Evolutionary conservation across 2,797 vertebrate species (phyloP).

Genomic region (Oreonectes daqikongensis): DNA sequence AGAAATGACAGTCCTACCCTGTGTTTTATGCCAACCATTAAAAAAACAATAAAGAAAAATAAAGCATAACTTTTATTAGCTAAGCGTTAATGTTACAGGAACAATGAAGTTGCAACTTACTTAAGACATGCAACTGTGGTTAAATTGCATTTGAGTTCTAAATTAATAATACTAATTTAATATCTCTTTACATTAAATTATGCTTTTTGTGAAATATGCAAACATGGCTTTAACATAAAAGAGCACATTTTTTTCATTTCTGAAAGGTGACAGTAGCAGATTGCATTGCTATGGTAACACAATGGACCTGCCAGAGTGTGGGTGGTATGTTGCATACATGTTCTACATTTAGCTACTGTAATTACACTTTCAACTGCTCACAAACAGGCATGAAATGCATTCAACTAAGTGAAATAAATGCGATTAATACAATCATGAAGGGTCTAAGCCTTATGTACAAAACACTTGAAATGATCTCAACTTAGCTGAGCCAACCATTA

Average conservation of each 20-base stretch:
- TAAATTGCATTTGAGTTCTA: too few relatives aligned
- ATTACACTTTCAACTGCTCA: slow-evolving; percentile 67
- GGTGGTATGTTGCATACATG: slow-evolving; percentile 74
- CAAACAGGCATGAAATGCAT: slow-evolving; percentile 41
- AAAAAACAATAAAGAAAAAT: not conserved
- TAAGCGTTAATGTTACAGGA: too few relatives aligned
- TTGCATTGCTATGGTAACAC: slow-evolving; percentile 81
- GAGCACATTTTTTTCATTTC: slow-evolving; percentile 39
- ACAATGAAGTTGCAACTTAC: too few relatives aligned
- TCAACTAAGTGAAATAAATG: not conserved
- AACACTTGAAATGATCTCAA: not conserved
- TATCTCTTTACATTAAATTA: too few relatives aligned
- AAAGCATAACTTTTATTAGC: too few relatives aligned
- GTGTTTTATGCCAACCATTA: not conserved
- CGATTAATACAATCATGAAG: slow-evolving; percentile 4
- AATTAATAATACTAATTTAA: too few relatives aligned
- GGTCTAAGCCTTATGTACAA: not conserved
- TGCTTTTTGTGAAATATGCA: not conserved
- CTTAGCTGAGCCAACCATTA: not conserved
- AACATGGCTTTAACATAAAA: slow-evolving; percentile 59
- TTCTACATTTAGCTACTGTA: slow-evolving; percentile 68
- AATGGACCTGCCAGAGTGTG: slow-evolving; percentile 71
- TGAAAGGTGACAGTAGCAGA: slow-evolving; percentile 69
- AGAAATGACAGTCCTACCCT: not conserved
- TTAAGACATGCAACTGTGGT: too few relatives aligned